Base-by-base conservation (phyloP, 1,140 invertebrate genomes). In the Penaeus indicus region DNA sequence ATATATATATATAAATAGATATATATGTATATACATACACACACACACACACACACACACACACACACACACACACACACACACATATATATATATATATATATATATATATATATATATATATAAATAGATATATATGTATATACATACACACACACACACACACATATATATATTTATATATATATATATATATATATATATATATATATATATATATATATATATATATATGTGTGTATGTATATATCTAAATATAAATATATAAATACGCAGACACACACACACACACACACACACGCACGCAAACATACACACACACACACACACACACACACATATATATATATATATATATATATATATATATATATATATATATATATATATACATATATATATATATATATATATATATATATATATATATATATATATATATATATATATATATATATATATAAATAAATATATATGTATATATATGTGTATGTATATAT, bases 321-420 rank as follows among this genome's bases (percentile, higher is more conserved):
- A 80, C 47, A 22, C 47, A 47, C 19, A 80, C 7, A 47, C 16
- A 80, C 7, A 81, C 54, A 81, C 21, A 81, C 21, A 61, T 81
- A 47, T 47, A 81, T 61, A 54, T 61, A 60, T 61, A 54, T 61
- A 60, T 61, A 54, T 61, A 60, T 61, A 54, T 61, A 81, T 18
- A 54, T 22, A 63, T 25, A 82, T 21, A 82, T 25, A 82, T 25
- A 13, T 5, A 13, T 21, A 13, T 63, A 82, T 32, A 82, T 27
- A 82, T 21, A 82, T 27, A 82, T 32, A 82, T 32, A 82, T 32
- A 60, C 22, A 82, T 25, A 61, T 25, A 82, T 18, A 82, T 32
- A 61, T 32, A 0, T n/a, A 62, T 63, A 63, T 63, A 47, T 32
- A 54, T n/a, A 22, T 16, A 22, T 22, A n/a, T 18, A 7, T 54